Percentiles rank a stretch among this genome's conserved stretches.
These are phyloP conservation scores for Leuctra nigra DNA, from an alignment of 2,888 invertebrate species.

Conservation along the genomic window DNA sequence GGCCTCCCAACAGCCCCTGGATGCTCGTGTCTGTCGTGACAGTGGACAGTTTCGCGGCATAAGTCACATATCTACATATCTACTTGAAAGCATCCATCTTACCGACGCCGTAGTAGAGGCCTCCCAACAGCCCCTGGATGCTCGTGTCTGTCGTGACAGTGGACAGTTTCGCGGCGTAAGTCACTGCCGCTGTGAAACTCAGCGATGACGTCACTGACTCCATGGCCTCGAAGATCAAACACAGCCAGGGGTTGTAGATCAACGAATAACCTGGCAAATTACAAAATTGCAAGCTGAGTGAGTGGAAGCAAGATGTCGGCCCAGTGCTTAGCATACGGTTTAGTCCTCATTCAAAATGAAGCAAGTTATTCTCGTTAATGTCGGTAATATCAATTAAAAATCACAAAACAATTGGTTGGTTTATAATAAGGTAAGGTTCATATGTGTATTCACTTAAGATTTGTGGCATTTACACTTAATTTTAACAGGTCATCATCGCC, in stretches of 20 bases:
- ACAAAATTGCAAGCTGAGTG: too few species aligned
- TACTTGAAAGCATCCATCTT: constrained; percentile 30
- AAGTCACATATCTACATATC: too few species aligned
- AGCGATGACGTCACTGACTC: constrained; percentile 69
- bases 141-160: constrained; percentile 67
- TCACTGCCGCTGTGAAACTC: constrained; percentile 69
- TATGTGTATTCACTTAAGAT: too few species aligned
- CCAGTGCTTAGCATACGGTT: too few species aligned
- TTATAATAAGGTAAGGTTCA: too few species aligned
- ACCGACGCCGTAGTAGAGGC: constrained; percentile 75
- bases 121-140: constrained; percentile 69
- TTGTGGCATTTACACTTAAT: too few species aligned
- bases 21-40: constrained; percentile 68
- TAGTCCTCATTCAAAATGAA: too few species aligned
- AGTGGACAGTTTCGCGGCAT: constrained; percentile 65
- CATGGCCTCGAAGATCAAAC: constrained; percentile 67
- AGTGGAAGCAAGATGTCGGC: too few species aligned
- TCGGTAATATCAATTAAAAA: too few species aligned
- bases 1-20: constrained; percentile 68
- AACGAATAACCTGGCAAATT: constrained; percentile 69
- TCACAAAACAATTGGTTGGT: too few species aligned
- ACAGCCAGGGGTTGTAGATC: constrained; percentile 69
- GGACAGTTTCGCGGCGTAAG: constrained; percentile 67
- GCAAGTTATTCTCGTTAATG: too few species aligned
- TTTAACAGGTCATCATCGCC: too few species aligned